Evolutionary conservation across 2,888 invertebrate species (phyloP).

Genomic region (Nysson spinosus): DNA sequence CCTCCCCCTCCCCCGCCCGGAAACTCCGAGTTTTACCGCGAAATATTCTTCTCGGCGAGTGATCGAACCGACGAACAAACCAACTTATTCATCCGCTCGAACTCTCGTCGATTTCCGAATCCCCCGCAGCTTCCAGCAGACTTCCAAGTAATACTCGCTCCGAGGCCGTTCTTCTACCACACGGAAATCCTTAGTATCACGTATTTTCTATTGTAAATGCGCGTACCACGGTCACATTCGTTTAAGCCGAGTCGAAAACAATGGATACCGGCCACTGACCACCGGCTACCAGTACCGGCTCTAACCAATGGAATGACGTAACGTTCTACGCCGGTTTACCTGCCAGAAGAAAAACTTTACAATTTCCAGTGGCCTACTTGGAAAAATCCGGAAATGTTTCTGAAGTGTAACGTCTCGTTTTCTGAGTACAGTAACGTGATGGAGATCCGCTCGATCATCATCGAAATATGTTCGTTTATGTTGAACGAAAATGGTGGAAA

Average conservation of each 20-base stretch:
- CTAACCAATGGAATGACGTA: slow-evolving; percentile 53
- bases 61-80: slow-evolving; percentile 2
- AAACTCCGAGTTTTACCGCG: slow-evolving; percentile 4
- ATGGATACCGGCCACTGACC: slow-evolving; percentile 31
- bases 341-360: not conserved
- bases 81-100: not conserved
- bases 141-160: not conserved
- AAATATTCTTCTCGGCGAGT: not conserved
- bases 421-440: no score
- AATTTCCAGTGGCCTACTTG: no score
- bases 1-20: not conserved
- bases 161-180: no score
- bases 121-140: no score
- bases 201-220: no score
- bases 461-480: no score
- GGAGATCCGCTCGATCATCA: no score
- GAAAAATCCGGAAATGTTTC: no score
- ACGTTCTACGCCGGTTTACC: slow-evolving; percentile 13
- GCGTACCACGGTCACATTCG: slow-evolving; percentile 17
- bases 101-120: not conserved
- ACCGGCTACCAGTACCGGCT: slow-evolving; percentile 1
- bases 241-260: slow-evolving; percentile 57
- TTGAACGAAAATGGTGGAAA: no score
- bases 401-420: no score
- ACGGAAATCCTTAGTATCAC: no score